phyloP scores from a whole-genome alignment of 2,888 invertebrate species.

The Pemphredon lugubris region DNA sequence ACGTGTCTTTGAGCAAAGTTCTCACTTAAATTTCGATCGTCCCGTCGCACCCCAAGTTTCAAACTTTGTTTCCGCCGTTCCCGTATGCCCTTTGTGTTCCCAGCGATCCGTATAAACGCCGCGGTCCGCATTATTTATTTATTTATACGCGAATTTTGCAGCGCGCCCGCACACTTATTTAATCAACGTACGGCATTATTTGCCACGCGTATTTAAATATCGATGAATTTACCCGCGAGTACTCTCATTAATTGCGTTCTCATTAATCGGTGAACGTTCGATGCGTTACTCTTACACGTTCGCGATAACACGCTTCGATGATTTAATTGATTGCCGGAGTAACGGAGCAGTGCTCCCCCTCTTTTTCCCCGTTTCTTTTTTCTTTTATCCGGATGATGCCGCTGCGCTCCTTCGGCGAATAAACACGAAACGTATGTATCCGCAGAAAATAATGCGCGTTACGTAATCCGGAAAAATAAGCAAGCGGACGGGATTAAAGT shows the following conservation, averaged over 20 bases:
- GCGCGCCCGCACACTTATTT: too few species aligned
- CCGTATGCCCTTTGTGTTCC: background rate
- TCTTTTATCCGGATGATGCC: background rate
- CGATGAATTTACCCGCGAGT: background rate
- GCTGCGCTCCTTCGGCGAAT: background rate
- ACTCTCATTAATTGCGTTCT: background rate
- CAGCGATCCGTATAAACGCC: too few species aligned
- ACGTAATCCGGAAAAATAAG: slow-evolving; percentile 27
- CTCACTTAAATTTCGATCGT: slow-evolving; percentile 3
- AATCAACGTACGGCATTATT: background rate
- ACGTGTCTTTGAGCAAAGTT: slow-evolving; percentile 1
- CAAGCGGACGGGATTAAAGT: slow-evolving; percentile 35
- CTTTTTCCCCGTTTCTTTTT: background rate
- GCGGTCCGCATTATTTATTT: background rate
- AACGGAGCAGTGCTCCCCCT: too few species aligned
- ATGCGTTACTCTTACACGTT: background rate
- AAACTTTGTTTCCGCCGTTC: background rate
- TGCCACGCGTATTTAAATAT: background rate
- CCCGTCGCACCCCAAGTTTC: slow-evolving; percentile 3
- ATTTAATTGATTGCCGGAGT: too few species aligned
- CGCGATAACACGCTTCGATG: background rate
- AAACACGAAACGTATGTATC: background rate
- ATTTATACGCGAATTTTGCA: background rate
- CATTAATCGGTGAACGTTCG: background rate
- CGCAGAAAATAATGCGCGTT: slow-evolving; percentile 3